Evolutionary conservation across 2,113 vertebrate genomes (phyloP).

Genomic region (Lycaon pictus): DNA sequence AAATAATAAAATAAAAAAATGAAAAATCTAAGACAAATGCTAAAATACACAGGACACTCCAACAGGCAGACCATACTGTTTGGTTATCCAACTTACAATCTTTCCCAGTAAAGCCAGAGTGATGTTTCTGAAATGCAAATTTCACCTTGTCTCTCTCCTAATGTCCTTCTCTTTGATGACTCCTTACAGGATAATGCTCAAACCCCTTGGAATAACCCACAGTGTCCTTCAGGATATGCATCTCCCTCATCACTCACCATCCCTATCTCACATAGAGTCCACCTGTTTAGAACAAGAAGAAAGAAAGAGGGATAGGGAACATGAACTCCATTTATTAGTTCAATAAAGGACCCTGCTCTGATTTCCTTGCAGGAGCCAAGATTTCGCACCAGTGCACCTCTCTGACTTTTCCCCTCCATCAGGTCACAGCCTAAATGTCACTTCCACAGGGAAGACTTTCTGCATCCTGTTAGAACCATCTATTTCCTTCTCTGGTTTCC

Average conservation of each 20-base stretch:
- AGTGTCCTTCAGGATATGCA: not conserved
- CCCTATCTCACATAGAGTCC: not conserved
- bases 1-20: not conserved
- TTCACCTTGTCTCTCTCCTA: not conserved
- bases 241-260: not conserved
- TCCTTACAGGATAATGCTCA: not conserved
- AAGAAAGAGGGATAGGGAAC: too few relatives aligned
- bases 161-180: not conserved
- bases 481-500: not conserved
- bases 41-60: not conserved
- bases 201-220: not conserved
- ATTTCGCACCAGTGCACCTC: not conserved
- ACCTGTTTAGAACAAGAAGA: not conserved
- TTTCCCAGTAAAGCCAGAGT: not conserved
- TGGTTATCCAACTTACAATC: not conserved
- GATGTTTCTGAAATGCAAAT: not conserved
- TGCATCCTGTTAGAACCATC: not conserved
- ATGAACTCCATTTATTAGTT: not conserved
- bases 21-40: not conserved
- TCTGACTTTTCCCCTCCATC: not conserved
- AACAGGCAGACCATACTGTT: not conserved
- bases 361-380: not conserved
- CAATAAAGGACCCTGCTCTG: not conserved
- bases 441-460: not conserved
- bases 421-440: not conserved